These are phyloP conservation scores for Caradrina clavipalpis DNA, from an alignment of 2,888 invertebrate species.

Conservation along the genomic window DNA sequence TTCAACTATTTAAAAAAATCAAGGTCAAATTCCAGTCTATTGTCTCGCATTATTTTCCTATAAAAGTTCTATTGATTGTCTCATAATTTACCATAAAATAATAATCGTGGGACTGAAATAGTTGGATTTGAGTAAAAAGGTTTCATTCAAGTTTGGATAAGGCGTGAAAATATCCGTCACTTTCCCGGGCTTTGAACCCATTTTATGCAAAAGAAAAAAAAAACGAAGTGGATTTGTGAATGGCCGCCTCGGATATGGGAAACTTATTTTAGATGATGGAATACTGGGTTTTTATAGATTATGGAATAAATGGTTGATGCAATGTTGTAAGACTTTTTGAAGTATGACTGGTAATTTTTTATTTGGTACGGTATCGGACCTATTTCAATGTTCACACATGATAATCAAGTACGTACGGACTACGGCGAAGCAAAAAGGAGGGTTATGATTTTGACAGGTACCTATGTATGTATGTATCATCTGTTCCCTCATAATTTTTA, in stretches of 20 bases:
- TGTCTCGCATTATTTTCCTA: slow-evolving; percentile 18
- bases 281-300: slow-evolving; percentile 40
- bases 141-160: slow-evolving; percentile 61
- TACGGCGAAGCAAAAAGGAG: too few relatives aligned
- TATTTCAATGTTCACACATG: background rate
- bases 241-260: slow-evolving; percentile 59
- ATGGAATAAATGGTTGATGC: slow-evolving; percentile 11
- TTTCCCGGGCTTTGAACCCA: slow-evolving; percentile 61
- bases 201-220: slow-evolving; percentile 54
- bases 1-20: slow-evolving; percentile 18
- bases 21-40: slow-evolving; percentile 18
- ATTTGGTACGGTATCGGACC: slow-evolving; percentile 7
- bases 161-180: slow-evolving; percentile 63
- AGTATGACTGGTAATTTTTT: slow-evolving; percentile 13
- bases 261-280: slow-evolving; percentile 53
- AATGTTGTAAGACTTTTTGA: slow-evolving; percentile 21
- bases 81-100: slow-evolving; percentile 54
- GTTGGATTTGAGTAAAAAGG: slow-evolving; percentile 60
- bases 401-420: too few relatives aligned
- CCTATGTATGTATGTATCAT: too few relatives aligned
- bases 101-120: slow-evolving; percentile 61
- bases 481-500: too few relatives aligned
- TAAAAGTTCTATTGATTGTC: slow-evolving; percentile 31
- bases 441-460: too few relatives aligned
- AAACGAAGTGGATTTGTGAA: slow-evolving; percentile 57